Percentiles rank a stretch among this genome's conserved stretches.
phyloP scores from a whole-genome alignment of 2,113 vertebrate genomes.

The Thryonomys swinderianus region DNA sequence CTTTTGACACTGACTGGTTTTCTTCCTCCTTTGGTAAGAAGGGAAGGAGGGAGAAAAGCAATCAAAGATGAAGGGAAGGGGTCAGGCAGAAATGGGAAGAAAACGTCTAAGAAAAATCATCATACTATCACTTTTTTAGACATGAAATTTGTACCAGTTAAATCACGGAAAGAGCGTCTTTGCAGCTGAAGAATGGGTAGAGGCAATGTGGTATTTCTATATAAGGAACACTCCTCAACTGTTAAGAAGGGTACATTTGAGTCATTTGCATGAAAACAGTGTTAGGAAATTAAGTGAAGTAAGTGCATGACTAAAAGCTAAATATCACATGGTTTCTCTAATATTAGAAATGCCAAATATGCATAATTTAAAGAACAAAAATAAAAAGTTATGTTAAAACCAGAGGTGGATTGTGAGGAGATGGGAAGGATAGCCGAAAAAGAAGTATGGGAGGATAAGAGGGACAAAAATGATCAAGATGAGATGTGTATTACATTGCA shows the following conservation, averaged over 20 bases:
- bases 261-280: neutral
- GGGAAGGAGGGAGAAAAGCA: neutral
- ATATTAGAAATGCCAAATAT: no score
- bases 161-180: no score
- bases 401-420: neutral
- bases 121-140: neutral
- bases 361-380: neutral
- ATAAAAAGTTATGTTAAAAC: neutral
- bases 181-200: no score
- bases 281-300: neutral
- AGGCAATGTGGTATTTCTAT: no score
- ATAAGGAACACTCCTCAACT: no score
- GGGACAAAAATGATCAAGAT: neutral
- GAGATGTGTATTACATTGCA: neutral
- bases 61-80: fast-evolving
- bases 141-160: neutral
- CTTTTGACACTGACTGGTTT: neutral
- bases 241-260: neutral
- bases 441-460: neutral
- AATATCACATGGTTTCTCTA: neutral
- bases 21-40: neutral
- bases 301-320: neutral
- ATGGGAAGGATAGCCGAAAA: neutral
- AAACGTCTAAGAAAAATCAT: neutral
- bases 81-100: neutral